Base-by-base conservation (phyloP, 2,888 invertebrate species). In the Macrophya annulata region DNA sequence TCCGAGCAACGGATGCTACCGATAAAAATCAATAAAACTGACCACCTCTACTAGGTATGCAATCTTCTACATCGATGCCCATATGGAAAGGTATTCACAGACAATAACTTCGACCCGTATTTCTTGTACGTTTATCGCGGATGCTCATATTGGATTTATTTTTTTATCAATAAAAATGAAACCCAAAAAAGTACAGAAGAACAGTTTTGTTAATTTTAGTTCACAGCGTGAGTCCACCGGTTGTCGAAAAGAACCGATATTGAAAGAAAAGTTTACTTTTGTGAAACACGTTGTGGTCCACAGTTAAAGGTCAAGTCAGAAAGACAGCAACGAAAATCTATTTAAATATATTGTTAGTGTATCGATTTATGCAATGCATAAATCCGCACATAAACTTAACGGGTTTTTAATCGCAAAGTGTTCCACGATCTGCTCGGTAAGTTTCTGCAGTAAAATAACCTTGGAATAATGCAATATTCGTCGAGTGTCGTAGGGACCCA, bases 1-100 rank as follows among this genome's bases (percentile, higher is more conserved):
- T 45, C 45, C 45, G n/a, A 25, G 21, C 43, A n/a, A 45, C 25
- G 43, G 72, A 74, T 25, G 21, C 1, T 31, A 45, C 43, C 68
- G 12, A 37, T 17, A 1, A 77, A 55, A 77, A 74, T 74, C 72
- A 45, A 74, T 74, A 74, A 43, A 40, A 74, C 72, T 74, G 72
- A 45, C 21, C 43, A 74, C 31, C 37, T 68, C 68, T 68, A 25
- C 1, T 31, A 31, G 31, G 31, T 31, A 31, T 31, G 31, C 37
- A 68, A 17, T 68, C 17, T 25, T 68, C 68, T 17, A 31, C 72
- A 74, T 74, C 43, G n/a, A n/a, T 40, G 12, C 43, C n/a, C 45
- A 74, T 68, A 37, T 9, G 4, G 45, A 10, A 21, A 25, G 45
- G 21, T 2, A 74, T 45, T 74, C 72, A 12, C 72, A 43, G 72